phyloP scores from a whole-genome alignment of 2,797 vertebrate genomes.

The Pyrrhura leucotis region DNA sequence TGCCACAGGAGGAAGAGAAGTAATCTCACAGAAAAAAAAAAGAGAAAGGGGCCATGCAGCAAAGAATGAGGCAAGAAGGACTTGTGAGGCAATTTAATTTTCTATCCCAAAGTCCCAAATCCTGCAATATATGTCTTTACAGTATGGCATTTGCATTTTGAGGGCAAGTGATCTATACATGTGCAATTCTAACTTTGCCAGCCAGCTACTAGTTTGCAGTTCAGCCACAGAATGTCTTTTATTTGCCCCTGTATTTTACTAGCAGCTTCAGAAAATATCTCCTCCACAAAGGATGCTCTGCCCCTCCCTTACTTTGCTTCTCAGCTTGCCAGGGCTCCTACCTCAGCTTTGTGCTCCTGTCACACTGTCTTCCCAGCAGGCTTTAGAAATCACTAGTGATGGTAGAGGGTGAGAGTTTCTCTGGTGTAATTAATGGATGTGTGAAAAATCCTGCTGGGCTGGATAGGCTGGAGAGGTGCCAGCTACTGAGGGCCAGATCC shows the following conservation, averaged over 20 bases:
- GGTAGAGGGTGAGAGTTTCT: constrained; percentile 27
- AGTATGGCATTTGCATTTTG: rapidly evolving
- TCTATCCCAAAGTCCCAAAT: not conserved
- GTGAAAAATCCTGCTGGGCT: constrained; percentile 54
- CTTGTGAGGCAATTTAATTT: not conserved
- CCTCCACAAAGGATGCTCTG: constrained; percentile 5
- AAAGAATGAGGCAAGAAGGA: not conserved
- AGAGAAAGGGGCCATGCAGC: not conserved
- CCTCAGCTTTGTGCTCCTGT: constrained; percentile 30
- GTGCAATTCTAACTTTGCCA: not conserved
- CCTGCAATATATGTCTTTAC: not conserved
- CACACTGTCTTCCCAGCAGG: constrained; percentile 15
- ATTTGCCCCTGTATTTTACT: not conserved
- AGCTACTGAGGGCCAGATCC: constrained; percentile 13
- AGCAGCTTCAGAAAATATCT: not conserved
- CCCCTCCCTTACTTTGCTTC: not conserved
- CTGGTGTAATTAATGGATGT: constrained; percentile 49
- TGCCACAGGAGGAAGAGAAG: not conserved
- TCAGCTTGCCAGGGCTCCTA: constrained; percentile 25
- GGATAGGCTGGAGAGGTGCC: constrained; percentile 44
- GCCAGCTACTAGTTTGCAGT: not conserved
- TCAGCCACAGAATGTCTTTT: not conserved
- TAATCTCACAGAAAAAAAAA: not conserved
- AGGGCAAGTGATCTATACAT: not conserved
- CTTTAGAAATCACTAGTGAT: constrained; percentile 14